A percentile compares a stretch with the other conserved stretches of the same genome.
Evolutionary conservation across 2,888 invertebrate genomes (phyloP).

Genomic region (Noctua janthe): DNA sequence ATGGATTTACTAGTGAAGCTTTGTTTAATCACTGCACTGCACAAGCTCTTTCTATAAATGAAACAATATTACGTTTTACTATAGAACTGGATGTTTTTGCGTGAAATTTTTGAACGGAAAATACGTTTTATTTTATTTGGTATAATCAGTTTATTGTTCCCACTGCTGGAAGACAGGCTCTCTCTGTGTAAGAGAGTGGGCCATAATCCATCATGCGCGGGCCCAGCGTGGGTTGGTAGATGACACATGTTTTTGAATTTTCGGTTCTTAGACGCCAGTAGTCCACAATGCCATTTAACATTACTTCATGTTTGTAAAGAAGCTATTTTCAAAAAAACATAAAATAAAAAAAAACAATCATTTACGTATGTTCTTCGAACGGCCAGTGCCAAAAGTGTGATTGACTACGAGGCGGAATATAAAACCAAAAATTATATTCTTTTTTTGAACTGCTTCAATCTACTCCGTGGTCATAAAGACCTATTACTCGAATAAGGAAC

Average conservation of each 20-base stretch:
- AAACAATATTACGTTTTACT: neutral
- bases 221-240: neutral
- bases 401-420: neutral
- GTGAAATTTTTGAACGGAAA: neutral
- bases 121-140: neutral
- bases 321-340: neutral
- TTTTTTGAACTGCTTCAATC: constrained; percentile 2
- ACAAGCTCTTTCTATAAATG: neutral
- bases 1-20: neutral
- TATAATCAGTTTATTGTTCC: neutral
- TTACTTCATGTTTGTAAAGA: neutral
- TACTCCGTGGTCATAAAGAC: constrained; percentile 35
- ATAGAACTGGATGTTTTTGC: neutral
- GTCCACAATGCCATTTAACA: neutral
- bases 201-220: neutral
- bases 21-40: neutral
- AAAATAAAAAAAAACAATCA: neutral
- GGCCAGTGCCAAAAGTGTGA: neutral
- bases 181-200: neutral
- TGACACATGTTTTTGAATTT: neutral
- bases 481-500: constrained; percentile 46
- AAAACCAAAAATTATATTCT: neutral
- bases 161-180: neutral
- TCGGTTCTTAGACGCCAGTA: neutral
- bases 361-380: neutral